These are phyloP conservation scores for Andrena chrysosceles DNA, from an alignment of 2,888 invertebrate genomes.

Conservation along the genomic window DNA sequence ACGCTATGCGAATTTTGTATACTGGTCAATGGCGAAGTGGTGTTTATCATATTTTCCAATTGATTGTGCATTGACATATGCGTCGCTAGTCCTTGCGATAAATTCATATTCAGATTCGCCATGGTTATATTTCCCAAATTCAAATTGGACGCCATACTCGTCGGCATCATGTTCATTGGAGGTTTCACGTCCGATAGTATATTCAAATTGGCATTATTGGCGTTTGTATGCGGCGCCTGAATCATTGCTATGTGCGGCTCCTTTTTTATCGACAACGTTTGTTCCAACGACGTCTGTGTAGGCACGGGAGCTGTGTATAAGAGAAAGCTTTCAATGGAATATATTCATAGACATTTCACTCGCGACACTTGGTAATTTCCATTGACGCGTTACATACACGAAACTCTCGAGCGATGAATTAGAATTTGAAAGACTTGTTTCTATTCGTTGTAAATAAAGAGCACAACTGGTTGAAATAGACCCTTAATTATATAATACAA, in stretches of 20 bases:
- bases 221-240: constrained; percentile 72
- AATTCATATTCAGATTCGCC: constrained; percentile 77
- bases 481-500: not conserved
- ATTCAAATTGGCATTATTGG: constrained; percentile 77
- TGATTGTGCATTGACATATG: constrained; percentile 81
- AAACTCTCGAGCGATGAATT: not conserved
- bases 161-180: constrained; percentile 79
- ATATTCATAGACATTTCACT: not conserved
- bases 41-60: constrained; percentile 80
- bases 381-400: not conserved
- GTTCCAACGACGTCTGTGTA: constrained; percentile 79
- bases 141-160: constrained; percentile 77
- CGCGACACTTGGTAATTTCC: not conserved
- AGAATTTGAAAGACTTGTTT: not conserved
- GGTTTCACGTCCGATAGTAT: constrained; percentile 80
- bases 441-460: not conserved
- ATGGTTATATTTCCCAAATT: constrained; percentile 80
- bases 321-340: constrained; percentile 20
- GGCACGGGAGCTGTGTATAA: constrained; percentile 77
- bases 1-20: constrained; percentile 81
- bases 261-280: constrained; percentile 75
- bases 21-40: constrained; percentile 74
- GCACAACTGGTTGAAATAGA: not conserved
- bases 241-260: constrained; percentile 75
- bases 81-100: constrained; percentile 75